phyloP scores from a whole-genome alignment of 2,888 invertebrate genomes.

The Norana najaformis region DNA sequence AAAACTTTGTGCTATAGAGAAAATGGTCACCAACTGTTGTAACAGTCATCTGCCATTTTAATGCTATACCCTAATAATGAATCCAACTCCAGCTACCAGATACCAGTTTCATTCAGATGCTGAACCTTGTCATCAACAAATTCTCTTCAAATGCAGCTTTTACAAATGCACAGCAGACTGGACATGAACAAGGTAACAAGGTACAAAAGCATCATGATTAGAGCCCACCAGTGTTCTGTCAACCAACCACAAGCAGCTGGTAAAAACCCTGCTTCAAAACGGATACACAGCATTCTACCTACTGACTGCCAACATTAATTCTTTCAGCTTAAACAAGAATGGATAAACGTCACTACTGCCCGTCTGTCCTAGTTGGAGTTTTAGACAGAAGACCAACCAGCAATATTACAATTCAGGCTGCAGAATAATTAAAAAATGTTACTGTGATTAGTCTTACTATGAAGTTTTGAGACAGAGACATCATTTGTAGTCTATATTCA shows the following conservation, averaged over 20 bases:
- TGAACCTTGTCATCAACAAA: background rate
- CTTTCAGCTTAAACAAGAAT: background rate
- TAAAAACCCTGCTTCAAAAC: too few relatives aligned
- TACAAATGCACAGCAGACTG: background rate
- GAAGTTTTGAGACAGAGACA: background rate
- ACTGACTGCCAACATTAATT: background rate
- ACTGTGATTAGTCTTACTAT: too few relatives aligned
- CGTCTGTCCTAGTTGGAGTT: background rate
- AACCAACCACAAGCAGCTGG: background rate
- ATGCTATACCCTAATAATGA: background rate
- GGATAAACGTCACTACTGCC: too few relatives aligned
- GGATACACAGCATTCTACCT: background rate
- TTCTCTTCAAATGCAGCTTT: background rate
- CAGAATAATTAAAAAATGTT: too few relatives aligned
- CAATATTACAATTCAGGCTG: too few relatives aligned
- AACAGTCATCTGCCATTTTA: background rate
- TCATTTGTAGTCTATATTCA: background rate
- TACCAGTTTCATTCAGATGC: background rate
- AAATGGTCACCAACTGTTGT: background rate
- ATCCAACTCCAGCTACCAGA: background rate
- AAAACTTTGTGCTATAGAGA: background rate
- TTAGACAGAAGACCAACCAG: background rate
- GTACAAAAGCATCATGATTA: background rate
- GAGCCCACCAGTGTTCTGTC: background rate
- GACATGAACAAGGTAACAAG: background rate